Evolutionary conservation across 2,888 invertebrate species (phyloP).

Genomic region (Leucania comma): DNA sequence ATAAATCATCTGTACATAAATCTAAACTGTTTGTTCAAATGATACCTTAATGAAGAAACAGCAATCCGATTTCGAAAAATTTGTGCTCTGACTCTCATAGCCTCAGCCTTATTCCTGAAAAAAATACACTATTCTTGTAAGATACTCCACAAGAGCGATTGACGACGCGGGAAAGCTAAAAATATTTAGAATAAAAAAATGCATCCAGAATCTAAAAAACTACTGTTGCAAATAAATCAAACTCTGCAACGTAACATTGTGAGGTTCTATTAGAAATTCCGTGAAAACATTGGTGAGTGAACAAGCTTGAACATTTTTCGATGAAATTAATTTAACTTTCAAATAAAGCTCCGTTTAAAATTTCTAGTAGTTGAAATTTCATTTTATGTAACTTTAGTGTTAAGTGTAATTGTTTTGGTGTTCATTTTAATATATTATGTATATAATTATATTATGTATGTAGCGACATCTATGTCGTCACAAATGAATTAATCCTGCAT

Average conservation of each 20-base stretch:
- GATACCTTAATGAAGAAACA: no score
- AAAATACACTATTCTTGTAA: no score
- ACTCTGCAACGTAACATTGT: background rate
- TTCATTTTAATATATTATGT: background rate
- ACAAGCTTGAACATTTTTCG: constrained; percentile 13
- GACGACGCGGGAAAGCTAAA: no score
- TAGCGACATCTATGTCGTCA: no score
- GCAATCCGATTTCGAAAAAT: no score
- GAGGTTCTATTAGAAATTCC: constrained; percentile 9
- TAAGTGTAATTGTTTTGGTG: constrained; percentile 1
- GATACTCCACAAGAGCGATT: no score
- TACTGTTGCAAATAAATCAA: background rate
- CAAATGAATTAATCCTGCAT: no score
- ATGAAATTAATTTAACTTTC: constrained; percentile 51
- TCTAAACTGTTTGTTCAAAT: no score
- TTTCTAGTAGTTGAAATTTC: constrained; percentile 1
- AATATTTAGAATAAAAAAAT: background rate
- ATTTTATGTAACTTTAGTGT: constrained; percentile 10
- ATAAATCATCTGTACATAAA: no score
- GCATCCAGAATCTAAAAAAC: background rate
- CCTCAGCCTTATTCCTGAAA: no score
- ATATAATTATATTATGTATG: no score
- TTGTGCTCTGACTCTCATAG: no score
- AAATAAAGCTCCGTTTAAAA: constrained; percentile 3
- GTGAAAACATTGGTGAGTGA: constrained; percentile 13